Conservation (phyloP, 2,113 vertebrate genomes). For the Trinectes maculatus region DNA sequence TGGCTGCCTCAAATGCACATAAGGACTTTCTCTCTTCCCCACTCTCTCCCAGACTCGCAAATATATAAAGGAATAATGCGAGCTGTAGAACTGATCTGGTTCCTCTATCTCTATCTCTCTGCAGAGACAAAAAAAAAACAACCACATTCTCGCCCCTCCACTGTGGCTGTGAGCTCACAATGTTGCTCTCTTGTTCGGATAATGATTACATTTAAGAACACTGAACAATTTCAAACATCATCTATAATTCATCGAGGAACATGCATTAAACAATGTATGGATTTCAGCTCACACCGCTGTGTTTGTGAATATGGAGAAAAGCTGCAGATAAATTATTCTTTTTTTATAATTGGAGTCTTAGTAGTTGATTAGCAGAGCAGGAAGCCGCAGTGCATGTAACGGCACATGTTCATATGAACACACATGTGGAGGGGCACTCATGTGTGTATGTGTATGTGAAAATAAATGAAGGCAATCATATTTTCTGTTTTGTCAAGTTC, state of each 20-base stretch:
- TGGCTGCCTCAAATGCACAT: slow-evolving; percentile 56
- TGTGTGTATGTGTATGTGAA: background rate
- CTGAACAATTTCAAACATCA: slow-evolving; percentile 71
- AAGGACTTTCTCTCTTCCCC: slow-evolving; percentile 35
- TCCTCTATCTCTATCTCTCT: slow-evolving; percentile 58
- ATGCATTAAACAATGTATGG: slow-evolving; percentile 53
- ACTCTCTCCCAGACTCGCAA: slow-evolving; percentile 16
- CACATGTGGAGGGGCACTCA: background rate
- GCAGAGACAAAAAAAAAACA: slow-evolving; percentile 60
- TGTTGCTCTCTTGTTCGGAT: slow-evolving; percentile 64
- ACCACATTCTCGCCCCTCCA: slow-evolving; percentile 42
- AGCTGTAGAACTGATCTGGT: slow-evolving; percentile 57
- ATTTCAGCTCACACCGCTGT: slow-evolving; percentile 44
- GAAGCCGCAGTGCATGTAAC: slow-evolving; percentile 7
- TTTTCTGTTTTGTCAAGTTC: slow-evolving; percentile 33
- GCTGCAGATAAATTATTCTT: slow-evolving; percentile 69
- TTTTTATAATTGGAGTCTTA: slow-evolving; percentile 64
- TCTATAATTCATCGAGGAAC: slow-evolving; percentile 67
- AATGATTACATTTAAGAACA: slow-evolving; percentile 76
- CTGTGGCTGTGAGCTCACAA: slow-evolving; percentile 30
- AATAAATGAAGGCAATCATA: slow-evolving; percentile 47
- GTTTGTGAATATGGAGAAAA: slow-evolving; percentile 65
- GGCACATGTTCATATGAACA: slow-evolving; percentile 17
- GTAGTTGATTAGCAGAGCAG: slow-evolving; percentile 48
- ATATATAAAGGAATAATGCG: slow-evolving; percentile 59